Evolutionary conservation across 2,113 vertebrate species (phyloP), one percentile per base, ranked within the genome.

Genomic region (Carettochelys insculpta): DNA sequence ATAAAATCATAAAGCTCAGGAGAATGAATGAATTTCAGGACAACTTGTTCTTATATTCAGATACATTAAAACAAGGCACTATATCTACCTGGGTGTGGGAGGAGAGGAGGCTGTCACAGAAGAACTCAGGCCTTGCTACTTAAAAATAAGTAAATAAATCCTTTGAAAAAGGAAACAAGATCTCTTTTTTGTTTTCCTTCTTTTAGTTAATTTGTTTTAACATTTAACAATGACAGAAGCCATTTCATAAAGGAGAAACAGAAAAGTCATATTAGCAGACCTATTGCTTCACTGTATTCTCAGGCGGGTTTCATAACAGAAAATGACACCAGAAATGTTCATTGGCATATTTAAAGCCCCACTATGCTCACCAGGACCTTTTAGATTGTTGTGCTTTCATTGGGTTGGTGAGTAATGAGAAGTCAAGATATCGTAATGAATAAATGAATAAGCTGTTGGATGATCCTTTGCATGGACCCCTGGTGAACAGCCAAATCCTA

Each of bases 1-100:
- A 95, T 90, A 92, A 94, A 95, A 79, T 87, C 76, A n/a, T 77
- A 68, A 84, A 82, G 78, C 75, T 96, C 80, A 68, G 4, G 6
- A 34, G 20, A 85, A 5, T 43, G 25, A 95, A 83, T 41, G 20
- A 12, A 47, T 89, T 95, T 96, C 65, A 56, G 80, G 93, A 82
- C 20, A 83, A 91, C 82, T 29, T 65, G 4, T 90, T 77, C 88
- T 51, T 87, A 48, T 31, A 53, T 86, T 90, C 71, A 92, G 80
- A 73, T 80, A 48, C 45, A 43, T 80, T 29, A 65, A 31, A 91
- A n/a, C n/a, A n/a, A 80, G 5, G 24, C 61, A 10, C 41, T 50
- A 83, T 29, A 88, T n/a, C 76, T 82, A 50, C 6, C 45, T 77
- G 83, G 77, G n/a, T n/a, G n/a, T n/a, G n/a, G n/a, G n/a, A n/a